A percentile compares a stretch with the other conserved stretches of the same genome.
These are phyloP conservation scores for Etheostoma cragini DNA, from an alignment of 2,113 vertebrate species.

Conservation along the genomic window DNA sequence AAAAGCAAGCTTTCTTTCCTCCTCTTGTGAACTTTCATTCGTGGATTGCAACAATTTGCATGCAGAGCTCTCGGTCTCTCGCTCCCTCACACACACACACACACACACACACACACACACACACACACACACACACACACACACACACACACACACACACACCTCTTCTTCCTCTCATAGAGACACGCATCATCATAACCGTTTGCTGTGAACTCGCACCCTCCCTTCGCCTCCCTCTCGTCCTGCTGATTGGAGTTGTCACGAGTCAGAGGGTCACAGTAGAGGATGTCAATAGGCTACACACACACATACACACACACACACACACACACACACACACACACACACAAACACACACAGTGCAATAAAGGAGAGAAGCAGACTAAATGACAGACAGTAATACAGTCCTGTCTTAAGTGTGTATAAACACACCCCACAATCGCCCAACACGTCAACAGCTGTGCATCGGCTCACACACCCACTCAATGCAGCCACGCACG, in stretches of 20 bases:
- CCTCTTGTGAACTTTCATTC: slow-evolving; percentile 27
- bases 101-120: background rate
- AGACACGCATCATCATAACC: slow-evolving; percentile 42
- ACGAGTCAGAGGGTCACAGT: slow-evolving; percentile 71
- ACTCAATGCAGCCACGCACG: slow-evolving; percentile 42
- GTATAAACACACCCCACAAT: slow-evolving; percentile 63
- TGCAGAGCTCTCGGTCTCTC: slow-evolving; percentile 40
- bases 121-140: slow-evolving; percentile 24
- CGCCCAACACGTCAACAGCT: slow-evolving; percentile 64
- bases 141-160: slow-evolving; percentile 13
- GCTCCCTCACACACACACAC: background rate
- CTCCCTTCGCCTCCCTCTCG: slow-evolving; percentile 65
- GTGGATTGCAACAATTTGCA: slow-evolving; percentile 34
- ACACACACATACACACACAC: background rate
- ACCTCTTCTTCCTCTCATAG: background rate
- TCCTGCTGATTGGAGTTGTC: slow-evolving; percentile 78
- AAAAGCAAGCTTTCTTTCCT: slow-evolving; percentile 4
- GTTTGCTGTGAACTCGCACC: slow-evolving; percentile 42
- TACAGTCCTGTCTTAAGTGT: slow-evolving; percentile 59
- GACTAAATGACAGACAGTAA: slow-evolving; percentile 60
- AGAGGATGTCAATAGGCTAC: slow-evolving; percentile 72
- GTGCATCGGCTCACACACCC: slow-evolving; percentile 60
- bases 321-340: slow-evolving; percentile 2
- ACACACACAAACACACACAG: slow-evolving; percentile 1
- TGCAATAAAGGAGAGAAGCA: slow-evolving; percentile 36